phyloP scores from a whole-genome alignment of 1,140 invertebrate species.

The Eupristina koningsbergeri region DNA sequence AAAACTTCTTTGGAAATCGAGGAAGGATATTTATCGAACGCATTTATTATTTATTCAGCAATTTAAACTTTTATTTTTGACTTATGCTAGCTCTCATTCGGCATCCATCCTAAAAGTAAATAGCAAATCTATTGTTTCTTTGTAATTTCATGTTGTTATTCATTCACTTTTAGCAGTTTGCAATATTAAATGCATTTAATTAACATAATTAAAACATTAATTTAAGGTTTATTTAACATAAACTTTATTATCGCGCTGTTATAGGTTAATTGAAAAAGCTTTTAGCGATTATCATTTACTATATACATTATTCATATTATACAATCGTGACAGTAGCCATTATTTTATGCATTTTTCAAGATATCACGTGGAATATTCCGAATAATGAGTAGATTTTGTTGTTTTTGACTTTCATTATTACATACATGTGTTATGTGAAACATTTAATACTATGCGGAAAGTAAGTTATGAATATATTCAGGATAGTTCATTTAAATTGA shows the following conservation, averaged over 20 bases:
- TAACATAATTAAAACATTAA: slow-evolving; percentile 7
- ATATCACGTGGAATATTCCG: background rate
- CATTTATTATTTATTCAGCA: too few relatives aligned
- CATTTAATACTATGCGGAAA: background rate
- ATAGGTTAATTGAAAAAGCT: slow-evolving; percentile 7
- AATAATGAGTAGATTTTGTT: background rate
- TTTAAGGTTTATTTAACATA: background rate
- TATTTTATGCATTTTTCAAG: background rate
- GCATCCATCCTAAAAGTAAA: background rate
- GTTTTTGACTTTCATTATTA: background rate
- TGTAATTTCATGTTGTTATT: background rate
- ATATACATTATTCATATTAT: slow-evolving; percentile 6
- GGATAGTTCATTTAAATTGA: background rate
- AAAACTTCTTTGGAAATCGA: too few relatives aligned
- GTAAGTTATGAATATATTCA: background rate
- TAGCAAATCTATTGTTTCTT: too few relatives aligned
- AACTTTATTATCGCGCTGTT: background rate
- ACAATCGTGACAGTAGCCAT: background rate
- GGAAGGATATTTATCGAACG: too few relatives aligned
- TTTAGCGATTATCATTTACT: background rate
- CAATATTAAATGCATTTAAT: background rate
- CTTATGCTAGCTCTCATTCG: too few relatives aligned
- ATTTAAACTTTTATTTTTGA: too few relatives aligned
- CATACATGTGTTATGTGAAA: background rate
- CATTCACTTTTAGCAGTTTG: background rate